Conservation (phyloP, 1,140 invertebrate genomes). For the Dryas iulia region DNA sequence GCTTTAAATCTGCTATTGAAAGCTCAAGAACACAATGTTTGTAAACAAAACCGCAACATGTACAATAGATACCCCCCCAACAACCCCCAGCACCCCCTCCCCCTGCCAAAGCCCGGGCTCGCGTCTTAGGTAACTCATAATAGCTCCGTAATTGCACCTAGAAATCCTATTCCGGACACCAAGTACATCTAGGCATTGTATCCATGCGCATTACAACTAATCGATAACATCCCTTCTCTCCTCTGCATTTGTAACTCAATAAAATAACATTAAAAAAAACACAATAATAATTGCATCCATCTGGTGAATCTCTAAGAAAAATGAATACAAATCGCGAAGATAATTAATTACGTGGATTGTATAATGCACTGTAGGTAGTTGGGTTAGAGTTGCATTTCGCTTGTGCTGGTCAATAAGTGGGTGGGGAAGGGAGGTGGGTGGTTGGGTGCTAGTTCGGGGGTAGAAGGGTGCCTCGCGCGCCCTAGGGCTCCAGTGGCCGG, state of each 20-base stretch:
- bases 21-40: background rate
- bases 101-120: background rate
- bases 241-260: background rate
- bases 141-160: background rate
- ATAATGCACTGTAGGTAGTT: background rate
- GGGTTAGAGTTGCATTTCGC: background rate
- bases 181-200: conserved; percentile 1
- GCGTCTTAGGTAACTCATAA: background rate
- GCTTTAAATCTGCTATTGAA: background rate
- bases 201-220: conserved; percentile 22
- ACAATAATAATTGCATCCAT: background rate
- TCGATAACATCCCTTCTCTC: conserved; percentile 9
- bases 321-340: background rate
- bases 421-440: background rate
- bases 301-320: background rate
- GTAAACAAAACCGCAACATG: background rate
- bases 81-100: background rate
- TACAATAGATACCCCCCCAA: background rate
- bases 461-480: conserved; percentile 13
- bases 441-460: background rate
- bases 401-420: background rate
- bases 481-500: conserved; percentile 10
- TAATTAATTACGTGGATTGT: background rate
- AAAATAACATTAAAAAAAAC: background rate
- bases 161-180: background rate